Base-by-base conservation (phyloP, 2,888 invertebrate species). In the Bembecia ichneumoniformis region DNA sequence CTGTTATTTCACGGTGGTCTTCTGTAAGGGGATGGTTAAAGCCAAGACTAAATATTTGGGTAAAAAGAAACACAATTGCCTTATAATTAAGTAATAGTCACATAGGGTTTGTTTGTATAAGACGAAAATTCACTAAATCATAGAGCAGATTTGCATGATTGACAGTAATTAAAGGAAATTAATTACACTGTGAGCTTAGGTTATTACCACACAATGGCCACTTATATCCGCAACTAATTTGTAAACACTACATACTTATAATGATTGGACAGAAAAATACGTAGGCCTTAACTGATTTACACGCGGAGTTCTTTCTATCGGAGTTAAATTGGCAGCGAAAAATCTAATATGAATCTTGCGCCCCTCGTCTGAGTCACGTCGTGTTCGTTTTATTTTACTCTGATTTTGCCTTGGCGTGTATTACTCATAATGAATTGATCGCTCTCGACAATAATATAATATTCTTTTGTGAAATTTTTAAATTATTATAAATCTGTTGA, bases 321-420 rank as follows among this genome's bases (percentile, higher is more conserved):
- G 62, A 59, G 60, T 68, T 71, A 76, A 76, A 77, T 77, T 79
- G 70, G 69, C 71, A 59, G 65, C 68, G 72, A 73, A 74, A 72
- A 76, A 79, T 28, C 5, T 9, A 74, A 74, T 71, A 65, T 66
- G 61, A 70, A 62, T 58, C 67, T 64, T 59, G 62, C 67, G 63
- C 58, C 62, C 58, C 52, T 56, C 47, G 58, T 62, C 55, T 77
- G 81, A 80, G 60, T 79, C 81, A 80, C 59, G 51, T 57, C 48
- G 60, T 55, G 54, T 62, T 59, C 57, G 60, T 67, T 68, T 71
- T 68, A 67, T 71, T 70, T 66, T 58, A 62, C 62, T 64, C 59
- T 58, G 62, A 60, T 59, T 58, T 59, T 62, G 65, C 61, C 65
- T 63, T 63, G 59, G 60, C 53, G 52, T 54, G 64, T 58, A 57